Conservation (phyloP, 1,140 invertebrate species). For the Metaphire vulgaris region DNA sequence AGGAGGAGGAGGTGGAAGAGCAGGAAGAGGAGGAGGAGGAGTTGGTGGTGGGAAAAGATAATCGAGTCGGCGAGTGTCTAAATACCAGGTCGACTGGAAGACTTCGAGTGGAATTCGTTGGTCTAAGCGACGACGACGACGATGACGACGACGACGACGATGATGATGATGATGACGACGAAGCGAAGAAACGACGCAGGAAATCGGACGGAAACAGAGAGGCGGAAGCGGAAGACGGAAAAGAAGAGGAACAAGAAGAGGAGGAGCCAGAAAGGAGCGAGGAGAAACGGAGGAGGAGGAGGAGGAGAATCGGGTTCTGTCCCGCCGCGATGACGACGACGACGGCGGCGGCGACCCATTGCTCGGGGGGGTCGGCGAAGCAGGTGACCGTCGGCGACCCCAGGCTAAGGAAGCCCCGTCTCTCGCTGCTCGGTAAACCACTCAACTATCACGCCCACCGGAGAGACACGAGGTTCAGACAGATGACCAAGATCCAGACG, state of each 20-base stretch:
- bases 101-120: background rate
- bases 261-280: background rate
- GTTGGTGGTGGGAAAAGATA: background rate
- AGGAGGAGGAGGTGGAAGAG: background rate
- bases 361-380: too few relatives aligned
- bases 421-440: slow-evolving; percentile 77
- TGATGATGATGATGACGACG: too few relatives aligned
- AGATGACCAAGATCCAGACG: slow-evolving; percentile 64
- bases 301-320: background rate
- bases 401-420: background rate
- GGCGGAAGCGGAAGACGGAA: background rate
- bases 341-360: background rate
- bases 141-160: background rate
- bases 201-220: background rate
- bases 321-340: background rate
- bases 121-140: background rate
- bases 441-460: slow-evolving; percentile 73
- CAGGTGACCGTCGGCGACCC: background rate
- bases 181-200: background rate
- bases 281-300: slow-evolving; percentile 1
- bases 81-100: too few relatives aligned
- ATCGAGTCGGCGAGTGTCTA: background rate
- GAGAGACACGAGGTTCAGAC: slow-evolving; percentile 75
- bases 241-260: background rate
- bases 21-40: background rate